Evolutionary conservation across 2,888 invertebrate genomes (phyloP), one percentile per base, ranked within the genome.

Genomic region (Drosophila kokeensis): DNA sequence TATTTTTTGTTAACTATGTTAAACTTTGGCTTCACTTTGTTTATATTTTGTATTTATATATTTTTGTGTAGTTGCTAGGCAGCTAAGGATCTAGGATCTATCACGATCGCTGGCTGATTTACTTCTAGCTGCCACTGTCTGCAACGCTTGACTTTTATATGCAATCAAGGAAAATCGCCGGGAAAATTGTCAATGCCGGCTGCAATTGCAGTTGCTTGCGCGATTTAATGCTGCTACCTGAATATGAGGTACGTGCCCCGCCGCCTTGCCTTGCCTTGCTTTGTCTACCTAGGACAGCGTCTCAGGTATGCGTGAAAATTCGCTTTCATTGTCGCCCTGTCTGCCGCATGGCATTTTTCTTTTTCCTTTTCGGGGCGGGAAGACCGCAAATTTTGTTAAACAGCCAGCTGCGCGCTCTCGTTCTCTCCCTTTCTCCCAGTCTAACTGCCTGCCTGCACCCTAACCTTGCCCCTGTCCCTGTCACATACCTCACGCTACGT

Each of bases 381-480:
- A 90, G 84, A 87, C 90, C 91, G 82, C 90, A 88, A 90, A 90
- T 87, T 83, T 45, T 89, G 82, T 86, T 81, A 85, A 81, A 73
- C 73, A 61, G 79, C 76, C 89, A 88, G 86, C 89, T 83, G 83
- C 79, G 53, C 57, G 34, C 61, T 53, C 3, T 24, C 32, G 2
- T 13, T 10, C 29, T 30, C 30, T 64, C 52, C 45, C 8, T 24
- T 15, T 45, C 21, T 15, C 7, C 4, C 21, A 2, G 13, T 2
- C 13, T 13, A 13, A 8, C 13, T 42, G 21, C 36, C 57, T 42
- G 21, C 21, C 59, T 50, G 40, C 49, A 66, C 50, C 49, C 27
- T 36, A n/a, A n/a, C 38, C 45, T 36, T 24, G 18, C 21, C 34
- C 24, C 24, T 55, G 54, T 55, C 30, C 42, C 13, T 11, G 18